Conservation (phyloP, 2,113 vertebrate species). For the Pelmatolapia mariae region DNA sequence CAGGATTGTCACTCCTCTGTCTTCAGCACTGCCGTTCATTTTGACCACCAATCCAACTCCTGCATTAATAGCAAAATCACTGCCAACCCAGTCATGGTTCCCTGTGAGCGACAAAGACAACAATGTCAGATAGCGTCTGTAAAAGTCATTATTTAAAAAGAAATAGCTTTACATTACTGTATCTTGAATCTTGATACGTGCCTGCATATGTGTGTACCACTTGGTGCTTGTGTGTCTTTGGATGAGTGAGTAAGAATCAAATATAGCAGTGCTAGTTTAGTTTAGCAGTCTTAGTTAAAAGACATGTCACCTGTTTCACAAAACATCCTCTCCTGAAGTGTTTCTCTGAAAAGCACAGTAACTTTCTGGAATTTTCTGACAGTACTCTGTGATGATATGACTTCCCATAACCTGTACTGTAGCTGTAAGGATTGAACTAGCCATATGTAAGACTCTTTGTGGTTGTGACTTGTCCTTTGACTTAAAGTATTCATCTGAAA, state of each 20-base stretch:
- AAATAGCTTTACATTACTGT: background rate
- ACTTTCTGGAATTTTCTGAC: background rate
- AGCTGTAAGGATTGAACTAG: background rate
- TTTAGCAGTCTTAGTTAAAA: background rate
- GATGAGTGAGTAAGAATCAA: background rate
- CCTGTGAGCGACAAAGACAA: slow-evolving; percentile 62
- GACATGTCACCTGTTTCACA: fast-evolving
- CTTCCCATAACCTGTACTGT: background rate
- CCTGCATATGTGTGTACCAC: background rate
- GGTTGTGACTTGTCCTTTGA: background rate
- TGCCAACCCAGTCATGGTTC: slow-evolving; percentile 88
- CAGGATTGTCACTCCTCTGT: slow-evolving; percentile 72
- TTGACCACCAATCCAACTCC: slow-evolving; percentile 85
- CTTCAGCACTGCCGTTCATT: slow-evolving; percentile 51
- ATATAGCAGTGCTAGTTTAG: background rate
- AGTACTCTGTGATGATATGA: background rate
- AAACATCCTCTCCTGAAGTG: background rate
- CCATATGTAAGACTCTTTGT: fast-evolving
- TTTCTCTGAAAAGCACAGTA: background rate
- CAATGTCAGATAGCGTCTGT: background rate
- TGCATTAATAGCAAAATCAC: slow-evolving; percentile 81
- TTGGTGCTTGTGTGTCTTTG: background rate
- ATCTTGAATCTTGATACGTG: background rate
- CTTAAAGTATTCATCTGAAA: background rate
- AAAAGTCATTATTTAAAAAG: background rate